Percentiles rank a stretch among this genome's conserved stretches.
These are phyloP conservation scores for Lasius platythorax DNA, from an alignment of 2,888 invertebrate species.

Conservation along the genomic window DNA sequence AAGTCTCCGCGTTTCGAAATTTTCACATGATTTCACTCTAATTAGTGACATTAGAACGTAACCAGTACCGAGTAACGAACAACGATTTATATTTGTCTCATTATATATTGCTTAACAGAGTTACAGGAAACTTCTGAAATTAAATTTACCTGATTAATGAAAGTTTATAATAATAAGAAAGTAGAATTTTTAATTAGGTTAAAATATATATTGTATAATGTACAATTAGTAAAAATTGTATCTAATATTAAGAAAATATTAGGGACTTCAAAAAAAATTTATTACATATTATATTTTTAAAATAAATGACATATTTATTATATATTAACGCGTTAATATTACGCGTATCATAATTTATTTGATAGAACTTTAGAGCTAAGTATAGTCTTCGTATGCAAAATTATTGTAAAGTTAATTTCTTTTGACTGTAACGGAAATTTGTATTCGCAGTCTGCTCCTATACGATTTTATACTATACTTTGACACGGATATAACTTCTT, in stretches of 20 bases:
- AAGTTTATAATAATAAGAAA: not conserved
- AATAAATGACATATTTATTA: not conserved
- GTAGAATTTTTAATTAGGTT: not conserved
- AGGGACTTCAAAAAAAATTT: not conserved
- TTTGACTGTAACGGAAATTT: not conserved
- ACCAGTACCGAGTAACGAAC: not conserved
- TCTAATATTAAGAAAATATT: not conserved
- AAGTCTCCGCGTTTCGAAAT: not conserved
- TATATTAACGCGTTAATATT: not conserved
- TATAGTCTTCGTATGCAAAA: not conserved
- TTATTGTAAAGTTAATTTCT: not conserved
- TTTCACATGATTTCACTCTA: conserved; percentile 7
- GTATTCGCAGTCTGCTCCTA: not conserved
- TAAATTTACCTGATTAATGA: not conserved
- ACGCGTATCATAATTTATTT: not conserved
- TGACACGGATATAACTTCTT: not conserved
- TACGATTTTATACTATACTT: not conserved
- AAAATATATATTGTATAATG: not conserved
- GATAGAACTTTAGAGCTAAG: not conserved
- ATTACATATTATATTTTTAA: not conserved
- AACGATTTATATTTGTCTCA: not conserved
- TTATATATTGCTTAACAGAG: not conserved
- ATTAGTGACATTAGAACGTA: conserved; percentile 1
- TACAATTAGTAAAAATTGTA: not conserved
- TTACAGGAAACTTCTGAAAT: not conserved